A percentile compares a stretch with the other conserved stretches of the same genome.
These are phyloP conservation scores for Aleiodes leptofemur DNA, from an alignment of 2,888 invertebrate species.

Conservation along the genomic window DNA sequence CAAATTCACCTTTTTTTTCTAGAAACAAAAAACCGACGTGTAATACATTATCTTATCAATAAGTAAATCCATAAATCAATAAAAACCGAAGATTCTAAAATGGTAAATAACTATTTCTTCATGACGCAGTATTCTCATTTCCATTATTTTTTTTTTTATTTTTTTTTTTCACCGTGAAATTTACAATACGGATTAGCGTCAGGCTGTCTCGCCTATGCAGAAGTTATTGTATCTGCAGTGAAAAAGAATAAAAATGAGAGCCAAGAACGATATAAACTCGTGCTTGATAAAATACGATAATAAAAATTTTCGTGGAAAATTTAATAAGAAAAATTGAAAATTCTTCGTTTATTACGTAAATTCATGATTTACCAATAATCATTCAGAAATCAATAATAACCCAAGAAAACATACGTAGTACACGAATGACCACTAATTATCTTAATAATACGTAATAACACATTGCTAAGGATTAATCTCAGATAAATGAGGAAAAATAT, in stretches of 20 bases:
- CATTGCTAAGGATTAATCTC: too few species aligned
- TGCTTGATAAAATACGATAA: not conserved
- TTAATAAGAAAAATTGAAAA: too few species aligned
- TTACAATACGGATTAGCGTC: conserved; percentile 13
- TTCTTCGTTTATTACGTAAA: too few species aligned
- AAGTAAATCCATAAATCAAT: conserved; percentile 20
- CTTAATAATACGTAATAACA: too few species aligned
- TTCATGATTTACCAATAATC: too few species aligned
- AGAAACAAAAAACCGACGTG: not conserved
- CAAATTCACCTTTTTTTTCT: not conserved
- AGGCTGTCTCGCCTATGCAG: not conserved
- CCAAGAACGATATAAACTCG: conserved; percentile 5
- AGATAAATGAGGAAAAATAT: too few species aligned
- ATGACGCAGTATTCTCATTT: conserved; percentile 7
- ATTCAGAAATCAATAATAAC: too few species aligned
- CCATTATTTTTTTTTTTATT: not conserved
- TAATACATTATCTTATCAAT: conserved; percentile 14
- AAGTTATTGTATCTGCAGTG: conserved; percentile 22
- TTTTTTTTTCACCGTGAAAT: conserved; percentile 8
- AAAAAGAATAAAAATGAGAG: conserved; percentile 8
- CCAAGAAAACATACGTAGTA: too few species aligned
- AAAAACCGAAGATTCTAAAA: conserved; percentile 27
- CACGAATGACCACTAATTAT: too few species aligned
- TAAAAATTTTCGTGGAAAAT: too few species aligned
- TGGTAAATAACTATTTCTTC: conserved; percentile 9